Evolutionary conservation across 2,113 vertebrate species (phyloP).

Genomic region (Potamarius usumacintae): DNA sequence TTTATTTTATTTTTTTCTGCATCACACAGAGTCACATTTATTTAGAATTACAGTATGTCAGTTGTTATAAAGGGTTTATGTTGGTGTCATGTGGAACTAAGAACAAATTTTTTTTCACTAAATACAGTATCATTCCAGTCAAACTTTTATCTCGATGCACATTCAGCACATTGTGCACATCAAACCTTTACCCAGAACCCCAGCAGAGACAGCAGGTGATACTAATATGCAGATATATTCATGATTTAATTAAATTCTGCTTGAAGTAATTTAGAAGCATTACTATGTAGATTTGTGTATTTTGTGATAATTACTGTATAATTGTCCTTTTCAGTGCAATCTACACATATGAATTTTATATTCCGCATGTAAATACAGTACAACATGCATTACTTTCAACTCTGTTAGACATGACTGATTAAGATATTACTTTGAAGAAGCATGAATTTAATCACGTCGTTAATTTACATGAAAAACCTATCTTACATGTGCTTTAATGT

Average conservation of each 20-base stretch:
- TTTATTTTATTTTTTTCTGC: neutral
- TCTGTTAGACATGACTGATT: neutral
- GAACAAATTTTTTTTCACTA: neutral
- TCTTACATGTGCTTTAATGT: neutral
- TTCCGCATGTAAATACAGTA: neutral
- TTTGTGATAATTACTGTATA: neutral
- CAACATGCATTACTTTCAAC: neutral
- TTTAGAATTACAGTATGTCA: neutral
- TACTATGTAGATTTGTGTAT: neutral
- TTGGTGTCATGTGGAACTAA: neutral
- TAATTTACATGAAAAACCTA: neutral
- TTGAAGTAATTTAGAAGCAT: neutral
- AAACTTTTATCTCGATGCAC: neutral
- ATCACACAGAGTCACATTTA: neutral
- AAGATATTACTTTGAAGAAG: neutral
- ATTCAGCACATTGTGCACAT: neutral
- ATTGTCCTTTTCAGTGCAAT: neutral
- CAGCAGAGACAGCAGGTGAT: neutral
- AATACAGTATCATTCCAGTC: neutral
- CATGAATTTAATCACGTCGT: neutral
- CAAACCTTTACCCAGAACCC: neutral
- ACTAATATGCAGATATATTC: slow-evolving; percentile 6
- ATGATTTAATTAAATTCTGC: neutral
- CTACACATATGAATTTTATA: neutral
- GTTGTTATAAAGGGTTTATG: neutral